A percentile compares a stretch with the other conserved stretches of the same genome.
phyloP scores from a whole-genome alignment of 1,140 invertebrate genomes.

The Galleria mellonella region DNA sequence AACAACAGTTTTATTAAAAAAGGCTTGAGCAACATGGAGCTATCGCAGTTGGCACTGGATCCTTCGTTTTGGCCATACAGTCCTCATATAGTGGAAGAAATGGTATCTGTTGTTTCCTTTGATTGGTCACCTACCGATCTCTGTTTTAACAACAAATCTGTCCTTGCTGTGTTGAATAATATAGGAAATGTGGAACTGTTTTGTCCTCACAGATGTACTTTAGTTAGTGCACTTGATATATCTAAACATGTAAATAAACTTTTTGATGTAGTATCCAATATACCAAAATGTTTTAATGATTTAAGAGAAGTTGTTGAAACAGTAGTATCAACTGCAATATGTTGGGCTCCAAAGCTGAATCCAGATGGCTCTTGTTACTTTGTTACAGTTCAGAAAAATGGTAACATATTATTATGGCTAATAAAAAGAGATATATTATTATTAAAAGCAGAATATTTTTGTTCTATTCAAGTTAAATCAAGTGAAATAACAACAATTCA shows the following conservation, averaged over 20 bases:
- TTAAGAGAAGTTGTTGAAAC: constrained; percentile 27
- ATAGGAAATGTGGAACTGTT: constrained; percentile 47
- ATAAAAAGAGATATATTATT: constrained; percentile 11
- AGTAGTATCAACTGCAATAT: constrained; percentile 30
- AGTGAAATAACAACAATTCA: constrained; percentile 25
- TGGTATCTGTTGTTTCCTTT: constrained; percentile 23
- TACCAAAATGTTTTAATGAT: constrained; percentile 20
- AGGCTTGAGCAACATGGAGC: constrained; percentile 37
- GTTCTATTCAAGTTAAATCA: constrained; percentile 15
- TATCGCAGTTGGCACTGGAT: constrained; percentile 41
- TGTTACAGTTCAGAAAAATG: constrained; percentile 49
- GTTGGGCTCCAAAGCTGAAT: constrained; percentile 34
- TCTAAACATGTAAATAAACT: constrained; percentile 26
- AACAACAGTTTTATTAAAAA: constrained; percentile 17
- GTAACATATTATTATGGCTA: constrained; percentile 39
- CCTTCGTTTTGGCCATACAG: constrained; percentile 50
- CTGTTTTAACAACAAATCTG: constrained; percentile 23
- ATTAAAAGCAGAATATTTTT: constrained; percentile 14
- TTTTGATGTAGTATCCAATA: constrained; percentile 8
- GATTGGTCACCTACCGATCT: constrained; percentile 39
- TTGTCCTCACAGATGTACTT: constrained; percentile 17
- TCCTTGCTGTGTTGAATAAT: constrained; percentile 45
- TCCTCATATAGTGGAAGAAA: constrained; percentile 28
- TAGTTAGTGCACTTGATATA: constrained; percentile 28
- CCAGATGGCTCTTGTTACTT: constrained; percentile 35